These are phyloP conservation scores for Cephonodes hylas DNA, from an alignment of 2,888 invertebrate genomes.

Conservation along the genomic window DNA sequence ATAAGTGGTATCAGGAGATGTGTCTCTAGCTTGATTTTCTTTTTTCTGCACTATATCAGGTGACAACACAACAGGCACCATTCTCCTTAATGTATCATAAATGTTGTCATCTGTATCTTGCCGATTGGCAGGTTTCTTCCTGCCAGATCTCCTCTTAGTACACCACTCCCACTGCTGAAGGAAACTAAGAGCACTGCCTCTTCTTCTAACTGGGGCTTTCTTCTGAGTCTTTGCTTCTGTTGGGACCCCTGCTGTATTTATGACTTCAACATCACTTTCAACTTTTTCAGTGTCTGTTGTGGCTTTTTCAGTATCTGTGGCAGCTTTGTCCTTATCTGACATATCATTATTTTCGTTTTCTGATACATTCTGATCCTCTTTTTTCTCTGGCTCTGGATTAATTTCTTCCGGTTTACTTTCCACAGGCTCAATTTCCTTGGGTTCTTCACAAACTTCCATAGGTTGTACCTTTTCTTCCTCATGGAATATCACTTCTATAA, in stretches of 20 bases:
- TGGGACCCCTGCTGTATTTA: slow-evolving; percentile 36
- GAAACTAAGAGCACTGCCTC: slow-evolving; percentile 86
- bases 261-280: slow-evolving; percentile 59
- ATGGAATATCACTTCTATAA: slow-evolving; percentile 59
- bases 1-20: slow-evolving; percentile 83
- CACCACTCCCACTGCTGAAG: slow-evolving; percentile 91
- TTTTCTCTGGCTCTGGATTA: slow-evolving; percentile 47
- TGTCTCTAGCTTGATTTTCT: slow-evolving; percentile 71
- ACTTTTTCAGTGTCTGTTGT: slow-evolving; percentile 61
- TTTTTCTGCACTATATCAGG: slow-evolving; percentile 64
- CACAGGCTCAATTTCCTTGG: slow-evolving; percentile 45
- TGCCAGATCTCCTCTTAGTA: slow-evolving; percentile 76
- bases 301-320: slow-evolving; percentile 61
- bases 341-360: slow-evolving; percentile 68
- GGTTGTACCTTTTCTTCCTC: slow-evolving; percentile 48
- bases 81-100: slow-evolving; percentile 84
- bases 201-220: slow-evolving; percentile 81
- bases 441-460: slow-evolving; percentile 63
- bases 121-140: slow-evolving; percentile 77
- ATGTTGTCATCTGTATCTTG: slow-evolving; percentile 83
- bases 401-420: slow-evolving; percentile 52
- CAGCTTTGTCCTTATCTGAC: slow-evolving; percentile 66
- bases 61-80: slow-evolving; percentile 83
- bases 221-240: slow-evolving; percentile 68
- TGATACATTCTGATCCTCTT: slow-evolving; percentile 50